Evolutionary conservation across 2,113 vertebrate genomes (phyloP).

Genomic region (Chloropsis cyanopogon): DNA sequence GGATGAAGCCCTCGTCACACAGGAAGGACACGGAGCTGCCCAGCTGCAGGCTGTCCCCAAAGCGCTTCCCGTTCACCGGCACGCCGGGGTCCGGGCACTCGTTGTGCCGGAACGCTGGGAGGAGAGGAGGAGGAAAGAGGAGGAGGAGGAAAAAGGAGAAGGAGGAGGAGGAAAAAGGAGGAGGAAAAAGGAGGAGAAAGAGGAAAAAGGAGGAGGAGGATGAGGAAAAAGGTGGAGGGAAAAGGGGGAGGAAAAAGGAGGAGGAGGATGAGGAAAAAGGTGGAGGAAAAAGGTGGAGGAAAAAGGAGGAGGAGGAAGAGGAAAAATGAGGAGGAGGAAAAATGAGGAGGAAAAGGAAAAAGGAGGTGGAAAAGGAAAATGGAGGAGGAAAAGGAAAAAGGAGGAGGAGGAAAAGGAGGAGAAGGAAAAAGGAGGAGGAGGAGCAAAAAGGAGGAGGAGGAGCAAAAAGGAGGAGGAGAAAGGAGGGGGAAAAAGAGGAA

Average conservation of each 20-base stretch:
- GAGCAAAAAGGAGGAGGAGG: background rate
- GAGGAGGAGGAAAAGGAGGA: too few species aligned
- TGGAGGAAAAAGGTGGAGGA: too few species aligned
- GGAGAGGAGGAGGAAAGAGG: background rate
- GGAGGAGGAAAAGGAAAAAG: too few species aligned
- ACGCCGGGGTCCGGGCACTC: constrained; percentile 95
- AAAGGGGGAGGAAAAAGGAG: too few species aligned
- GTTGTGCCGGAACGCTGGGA: constrained; percentile 90
- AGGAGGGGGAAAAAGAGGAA: too few species aligned
- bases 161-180: background rate
- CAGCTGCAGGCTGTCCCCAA: constrained; percentile 93
- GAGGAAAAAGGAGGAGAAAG: background rate
- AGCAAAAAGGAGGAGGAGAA: background rate
- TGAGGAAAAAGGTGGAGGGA: background rate
- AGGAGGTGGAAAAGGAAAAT: too few species aligned
- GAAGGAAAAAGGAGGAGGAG: background rate
- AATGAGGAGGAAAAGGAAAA: too few species aligned
- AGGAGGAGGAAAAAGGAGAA: too few species aligned
- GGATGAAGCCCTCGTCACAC: constrained; percentile 93
- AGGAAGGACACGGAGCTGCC: constrained; percentile 97
- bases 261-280: too few species aligned
- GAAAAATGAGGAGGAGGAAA: too few species aligned
- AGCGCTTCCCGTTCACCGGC: constrained; percentile 93
- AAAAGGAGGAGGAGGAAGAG: too few species aligned
- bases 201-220: too few species aligned